Evolutionary conservation across 2,888 invertebrate genomes (phyloP).

Genomic region (Mesochorus sp.): DNA sequence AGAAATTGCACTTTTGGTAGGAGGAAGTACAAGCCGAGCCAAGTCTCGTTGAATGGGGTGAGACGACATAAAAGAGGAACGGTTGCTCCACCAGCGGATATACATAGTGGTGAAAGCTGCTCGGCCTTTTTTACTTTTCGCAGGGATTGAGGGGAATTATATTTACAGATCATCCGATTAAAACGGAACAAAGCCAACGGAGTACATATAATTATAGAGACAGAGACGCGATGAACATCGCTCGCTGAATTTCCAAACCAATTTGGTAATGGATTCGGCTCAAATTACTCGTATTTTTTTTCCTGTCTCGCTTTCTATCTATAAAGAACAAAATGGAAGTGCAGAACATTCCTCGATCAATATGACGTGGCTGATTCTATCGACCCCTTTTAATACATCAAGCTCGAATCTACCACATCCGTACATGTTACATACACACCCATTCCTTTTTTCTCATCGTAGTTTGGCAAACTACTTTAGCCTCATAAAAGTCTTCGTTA

Average conservation of each 20-base stretch:
- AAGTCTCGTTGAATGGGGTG: not conserved
- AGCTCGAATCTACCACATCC: conserved; percentile 5
- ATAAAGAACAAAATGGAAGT: not conserved
- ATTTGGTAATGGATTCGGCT: too few relatives aligned
- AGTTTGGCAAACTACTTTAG: not conserved
- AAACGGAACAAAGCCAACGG: too few relatives aligned
- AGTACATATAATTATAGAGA: too few relatives aligned
- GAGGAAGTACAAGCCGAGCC: conserved; percentile 21
- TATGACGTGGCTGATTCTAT: conserved; percentile 45
- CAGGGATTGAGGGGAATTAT: too few relatives aligned
- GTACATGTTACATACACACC: not conserved
- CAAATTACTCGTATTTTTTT: too few relatives aligned
- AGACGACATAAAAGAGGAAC: conserved; percentile 28
- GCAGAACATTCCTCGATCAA: conserved; percentile 45
- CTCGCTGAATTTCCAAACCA: too few relatives aligned
- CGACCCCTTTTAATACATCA: conserved; percentile 2
- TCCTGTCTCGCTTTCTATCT: too few relatives aligned
- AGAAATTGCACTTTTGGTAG: not conserved
- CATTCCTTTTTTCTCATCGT: not conserved
- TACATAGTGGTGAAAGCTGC: not conserved
- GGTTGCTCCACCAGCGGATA: not conserved
- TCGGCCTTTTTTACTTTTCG: too few relatives aligned
- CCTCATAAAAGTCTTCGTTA: conserved; percentile 25
- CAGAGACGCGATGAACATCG: too few relatives aligned
- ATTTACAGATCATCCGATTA: too few relatives aligned